Evolutionary conservation across 2,888 invertebrate genomes (phyloP), one percentile per base, ranked within the genome.

Genomic region (Eledona agricola): DNA sequence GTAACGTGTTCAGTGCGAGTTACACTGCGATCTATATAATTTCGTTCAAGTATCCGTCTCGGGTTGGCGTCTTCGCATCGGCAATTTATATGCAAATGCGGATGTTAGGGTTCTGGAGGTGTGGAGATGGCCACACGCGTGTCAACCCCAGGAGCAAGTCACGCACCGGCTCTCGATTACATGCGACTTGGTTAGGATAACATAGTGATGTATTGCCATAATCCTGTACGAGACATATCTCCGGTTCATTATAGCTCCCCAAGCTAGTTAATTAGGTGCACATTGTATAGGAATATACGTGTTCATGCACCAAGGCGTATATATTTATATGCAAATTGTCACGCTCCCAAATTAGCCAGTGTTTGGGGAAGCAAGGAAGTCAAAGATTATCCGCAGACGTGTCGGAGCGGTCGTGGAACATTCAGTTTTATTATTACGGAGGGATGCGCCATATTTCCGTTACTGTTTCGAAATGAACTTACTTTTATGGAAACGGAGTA

Each of bases 211-310:
- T 51, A 51, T 35, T 51, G 26, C 32, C 35, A 32, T 42, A 51
- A 51, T 42, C 42, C 38, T 35, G 42, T 42, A 45, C 20, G 37
- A 17, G 29, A 45, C 31, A 35, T 51, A 51, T 43, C 51, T 51
- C 29, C 22, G 35, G 37, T 37, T 45, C 51, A 43, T 51, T 51
- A 51, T 51, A 37, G 17, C 31, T 31, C 23, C 51, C 17, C 51
- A 37, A 37, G 42, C 37, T 37, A 37, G 51, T 51, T 51, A 51
- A 51, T 51, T 51, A 51, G 51, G 35, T 51, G 51, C 43, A 45
- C 43, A 43, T 11, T 37, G 35, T 35, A 37, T 17, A 23, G 19
- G 20, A 16, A 35, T 23, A 34, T 37, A 47, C 37, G 51, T 35
- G 51, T 34, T 46, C 46, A 35, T 46, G 46, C 46, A 46, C 34